Conservation (phyloP, 1,140 invertebrate genomes). For the Pseudoatta argentina region DNA sequence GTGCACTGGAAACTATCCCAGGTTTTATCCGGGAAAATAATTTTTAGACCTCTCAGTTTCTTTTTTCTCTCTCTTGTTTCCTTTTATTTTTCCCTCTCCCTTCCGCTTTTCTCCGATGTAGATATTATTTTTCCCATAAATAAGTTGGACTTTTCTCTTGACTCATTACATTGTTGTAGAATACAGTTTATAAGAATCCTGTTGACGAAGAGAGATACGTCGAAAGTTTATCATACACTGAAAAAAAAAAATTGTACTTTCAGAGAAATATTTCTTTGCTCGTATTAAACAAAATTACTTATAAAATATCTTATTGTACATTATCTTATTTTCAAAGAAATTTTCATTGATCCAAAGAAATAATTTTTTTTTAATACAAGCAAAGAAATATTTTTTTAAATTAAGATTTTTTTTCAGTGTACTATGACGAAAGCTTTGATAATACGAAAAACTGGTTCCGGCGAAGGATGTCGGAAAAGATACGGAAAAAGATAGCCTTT, state of each 20-base stretch:
- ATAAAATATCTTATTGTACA: too few relatives aligned
- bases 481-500: conserved; percentile 2
- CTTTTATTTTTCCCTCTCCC: not conserved
- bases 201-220: conserved; percentile 47
- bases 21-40: not conserved
- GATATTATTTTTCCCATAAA: conserved; percentile 33
- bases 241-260: too few relatives aligned
- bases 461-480: not conserved
- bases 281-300: too few relatives aligned
- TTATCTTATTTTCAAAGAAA: too few relatives aligned
- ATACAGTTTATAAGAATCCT: conserved; percentile 8
- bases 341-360: too few relatives aligned
- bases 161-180: conserved; percentile 29
- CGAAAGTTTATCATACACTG: not conserved
- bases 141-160: not conserved
- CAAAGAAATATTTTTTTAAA: too few relatives aligned
- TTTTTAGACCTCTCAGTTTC: not conserved
- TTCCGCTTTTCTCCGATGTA: not conserved
- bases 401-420: too few relatives aligned
- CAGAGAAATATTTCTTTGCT: too few relatives aligned
- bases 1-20: not conserved
- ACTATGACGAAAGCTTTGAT: conserved; percentile 23
- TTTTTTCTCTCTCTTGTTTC: not conserved
- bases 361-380: too few relatives aligned
- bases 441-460: conserved; percentile 45